Evolutionary conservation across 2,888 invertebrate species (phyloP).

Genomic region (Timema podura): DNA sequence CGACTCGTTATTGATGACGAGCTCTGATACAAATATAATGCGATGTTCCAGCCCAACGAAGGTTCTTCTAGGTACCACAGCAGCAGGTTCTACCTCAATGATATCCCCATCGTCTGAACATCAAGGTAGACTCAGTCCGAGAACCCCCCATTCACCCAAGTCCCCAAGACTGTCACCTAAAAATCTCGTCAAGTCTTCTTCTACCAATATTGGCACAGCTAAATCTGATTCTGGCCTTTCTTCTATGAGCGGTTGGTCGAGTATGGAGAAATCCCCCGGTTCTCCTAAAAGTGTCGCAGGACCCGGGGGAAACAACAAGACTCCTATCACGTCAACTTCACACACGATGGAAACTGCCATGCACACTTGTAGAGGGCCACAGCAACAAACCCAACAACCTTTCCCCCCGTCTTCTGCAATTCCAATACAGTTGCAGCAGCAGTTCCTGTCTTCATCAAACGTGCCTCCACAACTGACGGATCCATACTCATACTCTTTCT

Average conservation of each 20-base stretch:
- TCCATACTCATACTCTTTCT: slow-evolving; percentile 22
- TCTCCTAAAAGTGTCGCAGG: slow-evolving; percentile 63
- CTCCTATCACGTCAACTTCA: slow-evolving; percentile 37
- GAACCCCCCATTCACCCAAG: slow-evolving; percentile 58
- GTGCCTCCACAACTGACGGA: slow-evolving; percentile 30
- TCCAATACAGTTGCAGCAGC: background rate
- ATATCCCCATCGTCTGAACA: slow-evolving; percentile 28
- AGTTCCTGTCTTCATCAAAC: slow-evolving; percentile 22
- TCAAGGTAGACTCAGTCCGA: slow-evolving; percentile 30
- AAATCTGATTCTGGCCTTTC: slow-evolving; percentile 85
- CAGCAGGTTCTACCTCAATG: slow-evolving; percentile 41
- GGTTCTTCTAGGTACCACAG: slow-evolving; percentile 38
- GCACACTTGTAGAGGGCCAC: slow-evolving; percentile 2
- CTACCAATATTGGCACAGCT: slow-evolving; percentile 62
- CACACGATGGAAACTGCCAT: slow-evolving; percentile 26
- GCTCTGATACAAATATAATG: slow-evolving; percentile 41
- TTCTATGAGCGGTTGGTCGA: slow-evolving; percentile 84
- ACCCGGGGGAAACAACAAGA: slow-evolving; percentile 40
- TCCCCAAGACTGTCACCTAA: slow-evolving; percentile 70
- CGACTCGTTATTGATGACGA: slow-evolving; percentile 49
- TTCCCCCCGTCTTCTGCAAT: background rate
- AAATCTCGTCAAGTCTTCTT: slow-evolving; percentile 55
- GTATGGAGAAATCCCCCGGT: slow-evolving; percentile 78
- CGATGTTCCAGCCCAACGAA: slow-evolving; percentile 39
- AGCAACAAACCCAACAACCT: slow-evolving; percentile 5